Evolutionary conservation across 1,140 invertebrate genomes (phyloP), one percentile per base, ranked within the genome.

Genomic region (Cyphomyrmex costatus): DNA sequence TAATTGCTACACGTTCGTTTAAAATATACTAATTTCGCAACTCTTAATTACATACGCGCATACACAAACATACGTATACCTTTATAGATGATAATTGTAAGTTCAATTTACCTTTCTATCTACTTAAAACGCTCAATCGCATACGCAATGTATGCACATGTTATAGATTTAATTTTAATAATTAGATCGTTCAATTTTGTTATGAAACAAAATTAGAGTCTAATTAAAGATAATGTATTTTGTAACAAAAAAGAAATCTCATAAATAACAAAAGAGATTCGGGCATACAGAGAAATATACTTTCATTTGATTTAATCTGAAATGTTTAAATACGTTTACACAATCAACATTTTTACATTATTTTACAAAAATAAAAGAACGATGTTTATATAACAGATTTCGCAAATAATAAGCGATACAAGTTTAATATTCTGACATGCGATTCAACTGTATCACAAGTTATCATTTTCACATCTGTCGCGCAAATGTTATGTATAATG

Each of bases 191-290:
- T 27, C 10, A 49, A n/a, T 42, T 1, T 42, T 46, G 16, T 78
- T 51, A 33, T 51, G 66, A 49, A 51, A 27, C 14, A 53, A 36
- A 27, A 68, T 68, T 42, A 42, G 10, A 36, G 2, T 30, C 10
- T 7, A 36, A 42, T 33, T 8, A 56, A 36, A 33, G 8, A 68
- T 36, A 36, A 42, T 79, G 68, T 68, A 79, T 79, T 68, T 79
- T 36, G 14, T 68, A 51, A 60, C 7, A 16, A 10, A 24, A 46
- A 74, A n/a, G 36, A 42, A 27, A 16, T 12, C 30, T 65, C n/a
- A 12, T 21, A 21, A 42, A 12, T 16, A 7, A 36, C n/a, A 42
- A 42, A n/a, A 56, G n/a, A 66, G 1, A 66, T 66, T 66, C n/a
- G 10, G 10, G 1, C 0, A 12, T 19, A 46, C 4, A 63, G 27